Evolutionary conservation across 2,888 invertebrate genomes (phyloP).

Genomic region (Hemaris fuciformis): DNA sequence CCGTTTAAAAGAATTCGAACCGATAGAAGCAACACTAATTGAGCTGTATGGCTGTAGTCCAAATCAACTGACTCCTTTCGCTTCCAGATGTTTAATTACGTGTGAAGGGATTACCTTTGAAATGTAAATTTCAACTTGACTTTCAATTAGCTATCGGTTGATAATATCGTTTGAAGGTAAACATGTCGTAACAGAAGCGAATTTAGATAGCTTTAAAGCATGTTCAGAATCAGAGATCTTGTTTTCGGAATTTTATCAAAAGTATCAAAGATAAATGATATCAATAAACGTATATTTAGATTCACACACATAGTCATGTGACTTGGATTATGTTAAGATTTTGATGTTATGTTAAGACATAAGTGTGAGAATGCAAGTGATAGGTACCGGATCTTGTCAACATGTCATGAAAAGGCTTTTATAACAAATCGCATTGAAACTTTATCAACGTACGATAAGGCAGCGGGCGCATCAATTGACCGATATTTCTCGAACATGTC

Average conservation of each 20-base stretch:
- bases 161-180: not conserved
- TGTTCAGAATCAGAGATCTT: not conserved
- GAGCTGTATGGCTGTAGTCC: not conserved
- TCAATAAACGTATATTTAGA: not conserved
- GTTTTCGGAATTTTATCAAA: not conserved
- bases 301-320: not conserved
- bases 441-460: constrained; percentile 21
- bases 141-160: not conserved
- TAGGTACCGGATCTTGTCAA: not conserved
- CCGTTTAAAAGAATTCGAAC: not conserved
- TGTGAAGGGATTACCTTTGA: not conserved
- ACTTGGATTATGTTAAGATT: not conserved
- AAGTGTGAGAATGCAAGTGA: not conserved
- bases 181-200: not conserved
- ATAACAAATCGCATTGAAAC: not conserved
- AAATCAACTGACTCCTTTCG: not conserved
- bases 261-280: not conserved
- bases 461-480: constrained; percentile 25
- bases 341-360: not conserved
- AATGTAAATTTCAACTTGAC: not conserved
- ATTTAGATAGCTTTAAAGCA: not conserved
- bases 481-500: constrained; percentile 26
- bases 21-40: not conserved
- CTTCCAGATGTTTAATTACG: not conserved
- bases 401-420: not conserved